Evolutionary conservation across 2,797 vertebrate genomes (phyloP).

Genomic region (Halcyon chelicuti): DNA sequence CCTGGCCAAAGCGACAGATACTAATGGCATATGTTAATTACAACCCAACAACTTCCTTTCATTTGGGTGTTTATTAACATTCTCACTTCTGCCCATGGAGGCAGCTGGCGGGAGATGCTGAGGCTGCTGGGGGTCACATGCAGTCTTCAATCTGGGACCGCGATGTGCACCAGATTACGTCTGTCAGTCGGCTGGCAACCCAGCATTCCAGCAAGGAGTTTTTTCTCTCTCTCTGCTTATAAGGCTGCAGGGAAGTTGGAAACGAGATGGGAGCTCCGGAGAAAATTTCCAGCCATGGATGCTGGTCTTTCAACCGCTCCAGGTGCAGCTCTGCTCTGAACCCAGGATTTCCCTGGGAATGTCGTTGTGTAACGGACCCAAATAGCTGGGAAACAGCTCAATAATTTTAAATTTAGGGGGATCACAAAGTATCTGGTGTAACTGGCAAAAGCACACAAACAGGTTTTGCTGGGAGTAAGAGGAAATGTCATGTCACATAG

Average conservation of each 20-base stretch:
- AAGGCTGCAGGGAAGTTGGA: background rate
- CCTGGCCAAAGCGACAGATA: constrained; percentile 80
- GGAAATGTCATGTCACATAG: fast-evolving
- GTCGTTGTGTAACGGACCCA: background rate
- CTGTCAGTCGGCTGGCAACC: background rate
- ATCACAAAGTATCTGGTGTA: background rate
- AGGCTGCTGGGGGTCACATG: constrained; percentile 14
- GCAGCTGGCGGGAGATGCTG: constrained; percentile 55
- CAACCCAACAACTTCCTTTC: constrained; percentile 77
- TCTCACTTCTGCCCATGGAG: constrained; percentile 67
- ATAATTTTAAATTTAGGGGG: background rate
- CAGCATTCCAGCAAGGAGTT: background rate
- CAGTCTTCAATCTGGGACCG: background rate
- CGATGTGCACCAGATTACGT: background rate
- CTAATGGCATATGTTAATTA: constrained; percentile 81
- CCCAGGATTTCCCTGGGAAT: background rate
- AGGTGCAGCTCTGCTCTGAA: background rate
- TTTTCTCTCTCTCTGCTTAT: fast-evolving
- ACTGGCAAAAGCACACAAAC: background rate
- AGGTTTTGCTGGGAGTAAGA: background rate
- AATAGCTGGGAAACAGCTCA: background rate
- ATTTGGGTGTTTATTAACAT: constrained; percentile 78
- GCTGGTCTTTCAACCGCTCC: background rate
- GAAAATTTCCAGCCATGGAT: background rate
- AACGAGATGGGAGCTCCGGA: background rate